Evolutionary conservation across 2,113 vertebrate species (phyloP).

Genomic region (Trachemys scripta): DNA sequence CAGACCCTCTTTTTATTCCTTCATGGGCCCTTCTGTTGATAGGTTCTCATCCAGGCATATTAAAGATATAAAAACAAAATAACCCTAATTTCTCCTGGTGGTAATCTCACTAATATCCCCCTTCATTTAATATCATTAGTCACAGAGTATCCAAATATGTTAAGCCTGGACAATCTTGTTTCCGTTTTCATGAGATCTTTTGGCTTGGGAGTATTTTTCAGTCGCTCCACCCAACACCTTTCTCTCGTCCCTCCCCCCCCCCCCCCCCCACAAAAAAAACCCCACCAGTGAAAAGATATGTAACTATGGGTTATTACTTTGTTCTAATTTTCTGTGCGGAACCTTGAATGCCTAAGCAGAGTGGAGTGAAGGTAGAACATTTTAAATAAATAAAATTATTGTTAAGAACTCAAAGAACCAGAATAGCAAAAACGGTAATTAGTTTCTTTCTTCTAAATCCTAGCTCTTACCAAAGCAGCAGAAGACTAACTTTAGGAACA

Average conservation of each 20-base stretch:
- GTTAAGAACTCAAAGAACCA: background rate
- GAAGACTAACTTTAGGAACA: background rate
- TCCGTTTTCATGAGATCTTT: background rate
- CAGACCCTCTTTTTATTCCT: background rate
- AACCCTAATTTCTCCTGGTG: background rate
- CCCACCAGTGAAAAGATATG: background rate
- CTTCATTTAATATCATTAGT: background rate
- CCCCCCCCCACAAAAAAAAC: background rate
- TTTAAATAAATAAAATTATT: background rate
- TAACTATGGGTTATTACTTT: background rate
- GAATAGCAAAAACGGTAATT: background rate
- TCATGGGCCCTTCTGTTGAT: background rate
- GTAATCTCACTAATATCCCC: background rate
- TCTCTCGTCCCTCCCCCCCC: background rate
- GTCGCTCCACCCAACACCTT: background rate
- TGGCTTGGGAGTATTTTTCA: background rate
- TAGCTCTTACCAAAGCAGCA: background rate
- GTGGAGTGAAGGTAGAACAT: background rate
- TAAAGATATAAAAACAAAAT: background rate
- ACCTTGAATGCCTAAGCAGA: background rate
- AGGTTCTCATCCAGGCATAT: background rate
- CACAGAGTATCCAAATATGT: background rate
- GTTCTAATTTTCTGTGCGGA: constrained; percentile 3
- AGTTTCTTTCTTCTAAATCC: background rate
- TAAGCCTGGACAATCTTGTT: background rate